Evolutionary conservation across 2,888 invertebrate species (phyloP), one percentile per base, ranked within the genome.

Genomic region (Drosophila tripunctata): DNA sequence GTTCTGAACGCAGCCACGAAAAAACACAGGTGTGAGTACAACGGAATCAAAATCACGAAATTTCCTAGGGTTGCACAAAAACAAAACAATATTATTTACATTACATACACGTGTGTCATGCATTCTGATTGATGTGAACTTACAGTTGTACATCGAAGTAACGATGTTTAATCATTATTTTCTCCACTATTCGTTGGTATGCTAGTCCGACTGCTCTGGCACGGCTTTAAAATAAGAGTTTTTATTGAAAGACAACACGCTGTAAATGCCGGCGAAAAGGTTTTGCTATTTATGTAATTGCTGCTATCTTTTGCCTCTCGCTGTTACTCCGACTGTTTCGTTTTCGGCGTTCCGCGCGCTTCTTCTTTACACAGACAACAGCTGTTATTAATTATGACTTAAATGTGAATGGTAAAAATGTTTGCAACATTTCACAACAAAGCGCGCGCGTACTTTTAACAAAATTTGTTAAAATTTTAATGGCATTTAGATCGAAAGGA

Each of bases 81-180:
- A 7, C 17, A 58, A 27, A 51, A n/a, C 21, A 27, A n/a, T 15
- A 50, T 50, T 31, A 47, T 48, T 55, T 14, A 38, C 19, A 45
- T 10, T 40, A 67, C 73, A 66, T 27, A 48, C 87, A 84, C 78
- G 74, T 82, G 77, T 82, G 45, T 27, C n/a, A n/a, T 31, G 15
- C 3, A 27, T 36, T 15, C 6, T n/a, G 27, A 36, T 22, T 3
- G 1, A n/a, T 15, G 30, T 33, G 6, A 14, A 93, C 93, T 93
- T 91, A 93, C 93, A 93, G 90, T 87, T 92, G 90, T 54, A 93
- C 90, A 83, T 93, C 93, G 81, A 93, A 89, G 84, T 93, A 93
- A 89, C 91, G 92, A 87, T 92, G 92, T 77, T 35, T 85, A 64
- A 81, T 89, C 92, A 92, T 92, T 75, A 68, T 78, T 77, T 68